phyloP scores from a whole-genome alignment of 1,140 invertebrate genomes.

The Himalopsyche phryganea region DNA sequence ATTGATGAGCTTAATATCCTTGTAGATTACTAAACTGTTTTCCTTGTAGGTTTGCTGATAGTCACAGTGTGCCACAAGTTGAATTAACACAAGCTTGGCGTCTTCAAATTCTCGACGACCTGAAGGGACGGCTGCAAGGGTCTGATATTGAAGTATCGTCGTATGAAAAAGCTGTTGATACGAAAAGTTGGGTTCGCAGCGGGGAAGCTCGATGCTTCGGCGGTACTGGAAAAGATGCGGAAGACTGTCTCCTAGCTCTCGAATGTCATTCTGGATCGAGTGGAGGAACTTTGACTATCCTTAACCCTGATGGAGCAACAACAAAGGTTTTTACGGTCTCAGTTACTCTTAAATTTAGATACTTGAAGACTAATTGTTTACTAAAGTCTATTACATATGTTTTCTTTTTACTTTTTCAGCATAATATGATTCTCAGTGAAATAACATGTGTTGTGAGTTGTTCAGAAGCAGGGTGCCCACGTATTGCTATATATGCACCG shows the following conservation, averaged over 20 bases:
- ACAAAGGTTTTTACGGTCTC: constrained; percentile 58
- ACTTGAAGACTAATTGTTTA: too few species aligned
- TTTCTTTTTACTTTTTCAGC: constrained; percentile 41
- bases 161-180: constrained; percentile 74
- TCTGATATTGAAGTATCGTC: constrained; percentile 53
- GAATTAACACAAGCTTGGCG: constrained; percentile 74
- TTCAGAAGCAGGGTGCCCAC: constrained; percentile 72
- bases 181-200: constrained; percentile 78
- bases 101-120: constrained; percentile 65
- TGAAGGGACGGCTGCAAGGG: constrained; percentile 58
- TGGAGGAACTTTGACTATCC: constrained; percentile 71
- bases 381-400: constrained; percentile 6
- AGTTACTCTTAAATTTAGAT: too few species aligned
- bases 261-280: constrained; percentile 68
- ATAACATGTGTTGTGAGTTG: constrained; percentile 70
- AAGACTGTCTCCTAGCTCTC: constrained; percentile 75
- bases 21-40: too few species aligned
- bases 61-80: constrained; percentile 53
- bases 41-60: constrained; percentile 57
- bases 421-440: constrained; percentile 58
- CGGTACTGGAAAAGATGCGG: constrained; percentile 56
- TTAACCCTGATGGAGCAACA: constrained; percentile 69
- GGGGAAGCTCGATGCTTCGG: constrained; percentile 69
- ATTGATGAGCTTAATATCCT: too few species aligned
- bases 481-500: constrained; percentile 68